These are phyloP conservation scores for Centrocercus urophasianus DNA, from an alignment of 2,113 vertebrate species.

Conservation along the genomic window DNA sequence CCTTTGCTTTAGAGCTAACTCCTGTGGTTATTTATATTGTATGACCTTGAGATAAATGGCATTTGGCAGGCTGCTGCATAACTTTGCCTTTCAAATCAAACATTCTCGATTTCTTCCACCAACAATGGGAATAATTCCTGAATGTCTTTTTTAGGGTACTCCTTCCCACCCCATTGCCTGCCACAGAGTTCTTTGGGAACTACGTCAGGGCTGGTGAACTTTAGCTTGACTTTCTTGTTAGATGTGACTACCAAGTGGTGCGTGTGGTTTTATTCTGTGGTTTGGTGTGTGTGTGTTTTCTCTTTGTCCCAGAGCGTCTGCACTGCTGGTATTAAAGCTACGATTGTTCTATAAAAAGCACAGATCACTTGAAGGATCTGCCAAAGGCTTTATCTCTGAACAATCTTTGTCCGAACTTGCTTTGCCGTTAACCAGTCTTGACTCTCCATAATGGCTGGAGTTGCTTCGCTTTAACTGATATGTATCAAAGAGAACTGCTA, in stretches of 20 bases:
- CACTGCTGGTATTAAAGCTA: constrained; percentile 48
- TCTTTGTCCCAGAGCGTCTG: constrained; percentile 54
- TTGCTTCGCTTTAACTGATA: constrained; percentile 60
- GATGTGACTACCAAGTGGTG: constrained; percentile 35
- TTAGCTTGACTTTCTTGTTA: constrained; percentile 38
- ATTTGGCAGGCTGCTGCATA: neutral
- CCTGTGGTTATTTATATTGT: constrained; percentile 29
- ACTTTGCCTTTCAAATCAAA: constrained; percentile 56
- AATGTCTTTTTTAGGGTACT: constrained; percentile 12
- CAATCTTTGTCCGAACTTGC: constrained; percentile 66
- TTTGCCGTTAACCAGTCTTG: constrained; percentile 64
- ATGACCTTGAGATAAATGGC: constrained; percentile 43
- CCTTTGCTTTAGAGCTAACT: neutral
- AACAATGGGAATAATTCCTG: constrained; percentile 42
- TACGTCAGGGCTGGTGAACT: constrained; percentile 49
- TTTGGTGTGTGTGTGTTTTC: constrained; percentile 38
- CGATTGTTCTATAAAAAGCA: constrained; percentile 63
- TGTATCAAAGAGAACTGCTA: constrained; percentile 65
- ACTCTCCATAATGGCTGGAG: constrained; percentile 52
- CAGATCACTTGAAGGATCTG: constrained; percentile 57
- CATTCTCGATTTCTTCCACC: neutral
- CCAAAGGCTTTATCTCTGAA: constrained; percentile 57
- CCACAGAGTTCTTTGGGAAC: neutral
- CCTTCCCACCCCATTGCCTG: constrained; percentile 7
- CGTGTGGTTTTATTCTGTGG: constrained; percentile 52